Conservation (phyloP, 2,113 vertebrate genomes). For the Tragelaphus imberbis region DNA sequence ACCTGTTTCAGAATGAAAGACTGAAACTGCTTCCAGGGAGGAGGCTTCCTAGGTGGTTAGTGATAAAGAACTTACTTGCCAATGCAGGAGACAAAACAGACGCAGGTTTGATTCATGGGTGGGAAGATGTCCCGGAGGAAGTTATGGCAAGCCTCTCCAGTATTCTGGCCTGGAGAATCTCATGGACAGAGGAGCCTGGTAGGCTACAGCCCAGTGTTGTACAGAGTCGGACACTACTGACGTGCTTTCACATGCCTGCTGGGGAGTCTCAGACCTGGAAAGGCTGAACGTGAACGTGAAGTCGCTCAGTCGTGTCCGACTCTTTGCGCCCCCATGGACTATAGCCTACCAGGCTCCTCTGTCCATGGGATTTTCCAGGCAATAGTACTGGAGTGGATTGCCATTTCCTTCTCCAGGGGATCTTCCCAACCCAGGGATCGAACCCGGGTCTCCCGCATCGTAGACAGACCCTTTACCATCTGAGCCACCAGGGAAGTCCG, state of each 20-base stretch:
- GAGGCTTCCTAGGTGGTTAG: background rate
- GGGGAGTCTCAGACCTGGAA: background rate
- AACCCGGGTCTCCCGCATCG: no score
- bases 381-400: no score
- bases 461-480: no score
- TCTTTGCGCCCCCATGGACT: no score
- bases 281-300: background rate
- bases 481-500: no score
- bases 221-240: background rate
- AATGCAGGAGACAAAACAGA: background rate
- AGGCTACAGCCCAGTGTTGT: no score
- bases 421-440: no score
- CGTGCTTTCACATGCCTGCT: fast-evolving
- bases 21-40: background rate
- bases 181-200: background rate
- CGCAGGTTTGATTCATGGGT: background rate
- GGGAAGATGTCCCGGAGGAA: background rate
- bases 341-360: no score
- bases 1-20: background rate
- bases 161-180: background rate
- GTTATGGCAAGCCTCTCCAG: background rate
- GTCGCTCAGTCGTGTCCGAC: no score
- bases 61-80: background rate
- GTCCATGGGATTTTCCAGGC: no score
- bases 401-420: no score